A percentile compares a stretch with the other conserved stretches of the same genome.
Conservation (phyloP, 2,113 vertebrate genomes). For the Nymphicus hollandicus region DNA sequence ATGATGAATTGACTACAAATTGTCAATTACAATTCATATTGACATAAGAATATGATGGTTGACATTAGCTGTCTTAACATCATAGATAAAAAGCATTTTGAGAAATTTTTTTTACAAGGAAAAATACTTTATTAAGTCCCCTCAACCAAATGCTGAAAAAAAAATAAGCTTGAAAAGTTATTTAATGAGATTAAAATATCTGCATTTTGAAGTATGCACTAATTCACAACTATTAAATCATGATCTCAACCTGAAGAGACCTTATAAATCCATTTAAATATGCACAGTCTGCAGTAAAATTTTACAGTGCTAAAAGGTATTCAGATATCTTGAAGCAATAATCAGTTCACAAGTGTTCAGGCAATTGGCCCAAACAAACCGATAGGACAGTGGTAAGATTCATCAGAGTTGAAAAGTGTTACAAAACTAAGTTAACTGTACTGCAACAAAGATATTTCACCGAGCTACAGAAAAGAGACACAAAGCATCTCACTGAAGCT, state of each 20-base stretch:
- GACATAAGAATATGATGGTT: background rate
- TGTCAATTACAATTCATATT: background rate
- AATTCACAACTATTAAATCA: background rate
- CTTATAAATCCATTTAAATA: background rate
- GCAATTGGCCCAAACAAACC: background rate
- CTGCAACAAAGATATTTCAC: background rate
- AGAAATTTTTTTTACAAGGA: background rate
- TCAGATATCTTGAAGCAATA: background rate
- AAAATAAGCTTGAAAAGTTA: background rate
- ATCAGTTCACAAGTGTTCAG: background rate
- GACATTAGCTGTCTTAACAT: background rate
- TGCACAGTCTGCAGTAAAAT: background rate
- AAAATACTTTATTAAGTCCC: background rate
- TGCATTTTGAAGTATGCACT: background rate
- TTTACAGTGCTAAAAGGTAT: background rate
- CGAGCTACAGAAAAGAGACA: background rate
- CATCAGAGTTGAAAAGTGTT: background rate
- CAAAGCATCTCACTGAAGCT: background rate
- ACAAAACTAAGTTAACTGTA: background rate
- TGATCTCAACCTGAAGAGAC: background rate
- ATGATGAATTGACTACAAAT: background rate
- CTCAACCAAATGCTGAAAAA: background rate
- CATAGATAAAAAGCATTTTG: background rate
- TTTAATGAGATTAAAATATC: background rate
- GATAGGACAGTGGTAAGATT: rapidly evolving